Conservation (phyloP, 2,888 invertebrate species). For the Caenorhabditis zanzibari region DNA sequence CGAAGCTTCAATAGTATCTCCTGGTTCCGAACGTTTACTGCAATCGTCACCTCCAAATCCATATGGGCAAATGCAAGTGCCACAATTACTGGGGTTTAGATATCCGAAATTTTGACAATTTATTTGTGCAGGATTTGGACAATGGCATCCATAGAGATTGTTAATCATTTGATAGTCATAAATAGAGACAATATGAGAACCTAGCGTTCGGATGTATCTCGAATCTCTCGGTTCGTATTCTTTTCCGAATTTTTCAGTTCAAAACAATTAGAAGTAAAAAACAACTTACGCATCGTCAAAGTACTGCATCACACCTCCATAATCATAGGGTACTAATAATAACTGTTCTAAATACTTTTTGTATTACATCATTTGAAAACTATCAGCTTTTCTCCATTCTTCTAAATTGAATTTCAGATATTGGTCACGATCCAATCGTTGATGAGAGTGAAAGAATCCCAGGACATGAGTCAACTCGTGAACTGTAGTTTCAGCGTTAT, state of each 20-base stretch:
- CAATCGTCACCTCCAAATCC: conserved; percentile 51
- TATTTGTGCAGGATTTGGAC: not conserved
- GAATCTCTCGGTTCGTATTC: conserved; percentile 5
- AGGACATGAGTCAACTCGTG: conserved; percentile 49
- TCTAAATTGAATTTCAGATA: conserved; percentile 23
- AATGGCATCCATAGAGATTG: conserved; percentile 31
- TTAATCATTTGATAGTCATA: conserved; percentile 57
- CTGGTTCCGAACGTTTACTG: conserved; percentile 10
- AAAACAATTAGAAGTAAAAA: not conserved
- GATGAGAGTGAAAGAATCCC: conserved; percentile 44
- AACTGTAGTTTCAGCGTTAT: not conserved
- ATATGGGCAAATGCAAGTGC: conserved; percentile 39
- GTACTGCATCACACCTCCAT: conserved; percentile 54
- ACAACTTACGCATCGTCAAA: not conserved
- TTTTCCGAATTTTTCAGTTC: conserved; percentile 12
- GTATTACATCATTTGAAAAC: not conserved
- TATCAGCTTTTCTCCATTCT: not conserved
- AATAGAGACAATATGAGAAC: conserved; percentile 17
- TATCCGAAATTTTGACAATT: conserved; percentile 45
- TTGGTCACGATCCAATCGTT: conserved; percentile 44
- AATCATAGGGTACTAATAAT: conserved; percentile 38
- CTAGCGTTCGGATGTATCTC: conserved; percentile 8
- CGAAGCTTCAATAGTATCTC: conserved; percentile 10
- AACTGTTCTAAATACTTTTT: not conserved
- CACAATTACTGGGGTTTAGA: conserved; percentile 43